Percentiles rank a stretch among this genome's conserved stretches.
phyloP scores from a whole-genome alignment of 1,140 invertebrate species.

The Drosophila parabipectinata region DNA sequence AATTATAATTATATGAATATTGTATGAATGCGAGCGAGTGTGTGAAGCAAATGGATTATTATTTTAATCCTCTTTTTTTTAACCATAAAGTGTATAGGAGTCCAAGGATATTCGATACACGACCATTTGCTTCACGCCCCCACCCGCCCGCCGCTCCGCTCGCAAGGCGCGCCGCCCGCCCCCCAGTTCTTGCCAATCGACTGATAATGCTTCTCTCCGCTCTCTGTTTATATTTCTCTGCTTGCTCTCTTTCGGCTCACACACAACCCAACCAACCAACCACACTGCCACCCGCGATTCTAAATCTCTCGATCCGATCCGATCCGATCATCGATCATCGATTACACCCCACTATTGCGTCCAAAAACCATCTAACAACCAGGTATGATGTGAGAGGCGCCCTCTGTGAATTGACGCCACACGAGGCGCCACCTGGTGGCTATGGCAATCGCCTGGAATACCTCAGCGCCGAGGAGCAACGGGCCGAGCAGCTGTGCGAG shows the following conservation, averaged over 20 bases:
- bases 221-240: slow-evolving; percentile 70
- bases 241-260: slow-evolving; percentile 64
- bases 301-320: slow-evolving; percentile 4
- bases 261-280: slow-evolving; percentile 1
- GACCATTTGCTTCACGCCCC: slow-evolving; percentile 21
- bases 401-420: slow-evolving; percentile 90
- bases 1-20: slow-evolving; percentile 14
- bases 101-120: background rate
- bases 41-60: slow-evolving; percentile 21
- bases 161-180: slow-evolving; percentile 1
- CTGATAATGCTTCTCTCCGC: slow-evolving; percentile 58
- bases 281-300: background rate
- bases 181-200: slow-evolving; percentile 5
- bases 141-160: slow-evolving; percentile 6
- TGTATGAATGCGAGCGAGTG: slow-evolving; percentile 29
- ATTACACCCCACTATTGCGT: background rate
- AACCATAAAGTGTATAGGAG: no score
- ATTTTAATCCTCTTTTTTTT: background rate
- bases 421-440: slow-evolving; percentile 90
- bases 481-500: slow-evolving; percentile 94
- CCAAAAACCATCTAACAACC: slow-evolving; percentile 22
- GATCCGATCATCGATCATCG: slow-evolving; percentile 6
- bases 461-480: slow-evolving; percentile 91
- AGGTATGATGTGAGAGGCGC: slow-evolving; percentile 98
- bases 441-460: slow-evolving; percentile 88